Evolutionary conservation across 30 jellyfish, hydroid and myxozoan genomes (phyloP).

Genomic region (Cassiopea andromeda): DNA sequence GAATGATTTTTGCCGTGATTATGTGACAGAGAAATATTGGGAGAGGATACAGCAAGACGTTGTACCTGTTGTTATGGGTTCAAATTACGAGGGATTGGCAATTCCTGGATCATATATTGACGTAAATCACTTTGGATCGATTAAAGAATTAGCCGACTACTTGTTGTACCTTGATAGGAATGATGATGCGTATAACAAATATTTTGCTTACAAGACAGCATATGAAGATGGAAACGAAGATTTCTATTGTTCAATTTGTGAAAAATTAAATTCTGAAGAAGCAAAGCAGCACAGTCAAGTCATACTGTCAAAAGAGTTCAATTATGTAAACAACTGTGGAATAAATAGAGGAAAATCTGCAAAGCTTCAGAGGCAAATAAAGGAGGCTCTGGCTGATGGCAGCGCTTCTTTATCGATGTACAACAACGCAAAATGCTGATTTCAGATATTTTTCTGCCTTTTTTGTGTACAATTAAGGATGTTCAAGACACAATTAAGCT

Average conservation of each 20-base stretch:
- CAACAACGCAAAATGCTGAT: too few species aligned
- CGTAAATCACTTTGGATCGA: conserved; percentile 75
- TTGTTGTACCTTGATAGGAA: conserved; percentile 65
- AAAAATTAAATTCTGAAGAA: background rate
- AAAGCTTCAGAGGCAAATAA: conserved; percentile 15
- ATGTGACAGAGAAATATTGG: too few species aligned
- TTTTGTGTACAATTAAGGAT: too few species aligned
- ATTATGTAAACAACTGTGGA: conserved; percentile 18
- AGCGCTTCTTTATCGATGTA: too few species aligned
- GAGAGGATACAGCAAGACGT: too few species aligned
- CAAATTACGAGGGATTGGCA: conserved; percentile 68
- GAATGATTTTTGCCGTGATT: too few species aligned
- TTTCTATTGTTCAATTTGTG: conserved; percentile 47
- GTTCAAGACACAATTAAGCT: too few species aligned
- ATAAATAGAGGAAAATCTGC: background rate
- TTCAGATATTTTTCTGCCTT: too few species aligned
- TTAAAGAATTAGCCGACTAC: background rate
- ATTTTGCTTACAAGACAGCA: conserved; percentile 78
- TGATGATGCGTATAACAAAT: conserved; percentile 82
- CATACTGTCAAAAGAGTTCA: background rate
- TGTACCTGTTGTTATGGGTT: conserved; percentile 95
- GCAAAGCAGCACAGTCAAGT: too few species aligned
- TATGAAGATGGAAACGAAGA: conserved; percentile 21
- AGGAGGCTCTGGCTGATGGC: conserved; percentile 11
- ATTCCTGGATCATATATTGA: conserved; percentile 95